A percentile compares a stretch with the other conserved stretches of the same genome.
phyloP scores from a whole-genome alignment of 1,140 invertebrate species.

The Drosophila pruinosa region DNA sequence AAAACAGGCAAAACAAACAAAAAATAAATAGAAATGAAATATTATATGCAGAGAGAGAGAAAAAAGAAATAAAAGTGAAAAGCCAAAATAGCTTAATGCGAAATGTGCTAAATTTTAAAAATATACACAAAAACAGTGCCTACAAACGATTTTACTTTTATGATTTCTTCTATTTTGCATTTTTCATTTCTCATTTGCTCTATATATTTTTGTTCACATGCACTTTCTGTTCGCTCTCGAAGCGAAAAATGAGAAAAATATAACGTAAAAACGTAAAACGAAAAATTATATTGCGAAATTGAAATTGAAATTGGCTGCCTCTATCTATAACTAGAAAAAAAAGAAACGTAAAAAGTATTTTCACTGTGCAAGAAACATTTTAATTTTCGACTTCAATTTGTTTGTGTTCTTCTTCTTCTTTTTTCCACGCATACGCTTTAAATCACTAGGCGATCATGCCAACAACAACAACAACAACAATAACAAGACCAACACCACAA shows the following conservation, averaged over 20 bases:
- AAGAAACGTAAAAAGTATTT: constrained; percentile 31
- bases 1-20: constrained; percentile 40
- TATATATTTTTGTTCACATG: constrained; percentile 46
- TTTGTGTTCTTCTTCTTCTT: constrained; percentile 77
- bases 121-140: constrained; percentile 40
- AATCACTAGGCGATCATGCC: constrained; percentile 74
- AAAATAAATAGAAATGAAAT: constrained; percentile 45
- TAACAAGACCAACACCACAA: constrained; percentile 47
- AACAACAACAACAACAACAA: constrained; percentile 62
- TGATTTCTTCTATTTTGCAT: constrained; percentile 45
- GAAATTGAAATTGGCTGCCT: constrained; percentile 73
- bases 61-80: constrained; percentile 27
- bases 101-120: constrained; percentile 57
- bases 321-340: constrained; percentile 30
- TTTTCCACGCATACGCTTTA: constrained; percentile 73
- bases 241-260: constrained; percentile 10
- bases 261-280: constrained; percentile 24
- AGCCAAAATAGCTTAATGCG: constrained; percentile 34
- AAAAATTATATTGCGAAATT: constrained; percentile 17
- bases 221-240: constrained; percentile 48
- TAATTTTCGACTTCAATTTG: constrained; percentile 79
- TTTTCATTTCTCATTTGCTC: constrained; percentile 60
- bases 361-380: constrained; percentile 35
- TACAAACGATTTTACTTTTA: constrained; percentile 43
- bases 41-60: constrained; percentile 42